These are phyloP conservation scores for Cheirogaleus major DNA, from an alignment of 2,797 vertebrate genomes.

Conservation along the genomic window DNA sequence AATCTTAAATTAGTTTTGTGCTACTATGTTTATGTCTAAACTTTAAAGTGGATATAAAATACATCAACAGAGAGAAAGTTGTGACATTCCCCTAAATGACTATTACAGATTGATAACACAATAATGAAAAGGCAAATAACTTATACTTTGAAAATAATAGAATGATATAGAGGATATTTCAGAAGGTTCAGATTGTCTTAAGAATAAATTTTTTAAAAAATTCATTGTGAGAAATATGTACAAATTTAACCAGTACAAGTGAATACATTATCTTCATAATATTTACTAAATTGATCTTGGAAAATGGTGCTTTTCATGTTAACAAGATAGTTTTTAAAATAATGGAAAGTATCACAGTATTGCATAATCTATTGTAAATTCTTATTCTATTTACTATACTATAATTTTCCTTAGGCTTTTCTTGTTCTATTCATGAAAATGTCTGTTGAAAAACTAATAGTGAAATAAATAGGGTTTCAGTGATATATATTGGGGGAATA, in stretches of 20 bases:
- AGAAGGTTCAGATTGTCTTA: background rate
- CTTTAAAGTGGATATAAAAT: slow-evolving; percentile 51
- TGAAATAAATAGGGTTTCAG: background rate
- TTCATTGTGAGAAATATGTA: background rate
- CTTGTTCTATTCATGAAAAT: background rate
- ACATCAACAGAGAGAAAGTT: slow-evolving; percentile 13
- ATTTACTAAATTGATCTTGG: background rate
- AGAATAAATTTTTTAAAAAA: background rate
- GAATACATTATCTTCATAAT: background rate
- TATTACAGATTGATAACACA: background rate
- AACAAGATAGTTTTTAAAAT: background rate
- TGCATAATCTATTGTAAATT: background rate
- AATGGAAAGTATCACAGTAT: background rate
- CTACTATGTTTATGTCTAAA: slow-evolving; percentile 67
- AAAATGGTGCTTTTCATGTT: background rate
- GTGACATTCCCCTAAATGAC: background rate
- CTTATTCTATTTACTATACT: background rate
- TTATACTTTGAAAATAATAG: background rate
- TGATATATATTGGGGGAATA: background rate
- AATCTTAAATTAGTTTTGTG: slow-evolving; percentile 71
- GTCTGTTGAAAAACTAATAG: background rate
- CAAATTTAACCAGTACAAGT: background rate
- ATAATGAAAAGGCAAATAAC: background rate
- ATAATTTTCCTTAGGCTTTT: background rate
- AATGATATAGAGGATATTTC: background rate